Conservation (phyloP, 2,888 invertebrate species). For the Phengaris arion region DNA sequence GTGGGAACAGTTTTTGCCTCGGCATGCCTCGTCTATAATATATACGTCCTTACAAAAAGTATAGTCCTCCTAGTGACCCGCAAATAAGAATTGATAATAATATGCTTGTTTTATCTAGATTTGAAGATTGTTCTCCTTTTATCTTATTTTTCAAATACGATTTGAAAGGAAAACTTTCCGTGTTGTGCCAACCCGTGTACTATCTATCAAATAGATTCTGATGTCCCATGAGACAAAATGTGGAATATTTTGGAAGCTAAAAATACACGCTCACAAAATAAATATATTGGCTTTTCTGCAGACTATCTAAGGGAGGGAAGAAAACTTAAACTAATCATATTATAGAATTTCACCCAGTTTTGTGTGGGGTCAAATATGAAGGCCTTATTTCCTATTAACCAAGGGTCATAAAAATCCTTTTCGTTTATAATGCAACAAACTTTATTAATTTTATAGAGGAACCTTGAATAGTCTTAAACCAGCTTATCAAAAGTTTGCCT, state of each 20-base stretch:
- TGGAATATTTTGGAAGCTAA: neutral
- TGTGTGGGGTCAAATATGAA: too few species aligned
- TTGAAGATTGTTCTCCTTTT: neutral
- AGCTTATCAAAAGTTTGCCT: neutral
- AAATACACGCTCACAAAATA: neutral
- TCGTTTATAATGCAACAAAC: neutral
- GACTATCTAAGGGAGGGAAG: neutral
- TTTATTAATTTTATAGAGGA: neutral
- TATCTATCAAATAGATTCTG: neutral
- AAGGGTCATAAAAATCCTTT: too few species aligned
- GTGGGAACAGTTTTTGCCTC: too few species aligned
- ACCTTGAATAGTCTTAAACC: neutral
- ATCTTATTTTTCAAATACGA: neutral
- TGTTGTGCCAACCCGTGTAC: neutral
- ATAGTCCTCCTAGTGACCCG: too few species aligned
- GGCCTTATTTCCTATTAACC: too few species aligned
- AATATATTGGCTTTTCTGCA: neutral
- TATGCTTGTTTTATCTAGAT: too few species aligned
- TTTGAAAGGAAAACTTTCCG: neutral
- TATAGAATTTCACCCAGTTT: too few species aligned
- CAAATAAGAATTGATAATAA: too few species aligned
- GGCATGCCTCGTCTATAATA: too few species aligned
- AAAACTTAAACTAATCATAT: neutral
- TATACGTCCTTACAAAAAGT: too few species aligned
- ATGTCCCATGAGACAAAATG: neutral